Evolutionary conservation across 2,888 invertebrate genomes (phyloP), one percentile per base, ranked within the genome.

Genomic region (Trisateles emortualis): DNA sequence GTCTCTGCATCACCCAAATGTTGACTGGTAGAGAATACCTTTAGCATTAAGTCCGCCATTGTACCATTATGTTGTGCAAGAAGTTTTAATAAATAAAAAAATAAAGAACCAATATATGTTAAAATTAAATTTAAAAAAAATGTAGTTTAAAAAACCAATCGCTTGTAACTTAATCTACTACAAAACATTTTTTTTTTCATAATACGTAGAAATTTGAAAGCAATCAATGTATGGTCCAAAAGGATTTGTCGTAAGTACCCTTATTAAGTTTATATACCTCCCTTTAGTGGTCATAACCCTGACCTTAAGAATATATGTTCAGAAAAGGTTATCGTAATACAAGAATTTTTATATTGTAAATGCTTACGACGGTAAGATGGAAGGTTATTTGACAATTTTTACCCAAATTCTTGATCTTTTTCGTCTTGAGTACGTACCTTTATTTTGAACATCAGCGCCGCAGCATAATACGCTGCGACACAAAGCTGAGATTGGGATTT

Each of bases 101-200:
- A n/a, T n/a, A n/a, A n/a, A n/a, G n/a, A n/a, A n/a, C n/a, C n/a
- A n/a, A n/a, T n/a, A n/a, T n/a, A n/a, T n/a, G n/a, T n/a, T n/a
- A n/a, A n/a, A n/a, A n/a, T n/a, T n/a, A n/a, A n/a, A n/a, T n/a
- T n/a, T n/a, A n/a, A n/a, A n/a, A n/a, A n/a, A 38, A 11, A n/a
- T 33, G 22, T 16, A 10, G 9, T 6, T 19, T 10, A 8, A 42
- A 11, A 32, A 9, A 13, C 24, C 0, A 8, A 14, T 17, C 8
- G 43, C 47, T 59, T 14, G 0, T 45, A 10, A 30, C 59, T 61
- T 59, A 30, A 24, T 54, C 58, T 13, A 13, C 44, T 33, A 49
- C 46, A 48, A 52, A 74, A 78, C 68, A 75, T 78, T 76, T 78
- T 77, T 74, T 78, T 76, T 78, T 77, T 74, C 74, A 79, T 78